Conservation (phyloP, 2,888 invertebrate genomes). For the Chloromyia formosa region DNA sequence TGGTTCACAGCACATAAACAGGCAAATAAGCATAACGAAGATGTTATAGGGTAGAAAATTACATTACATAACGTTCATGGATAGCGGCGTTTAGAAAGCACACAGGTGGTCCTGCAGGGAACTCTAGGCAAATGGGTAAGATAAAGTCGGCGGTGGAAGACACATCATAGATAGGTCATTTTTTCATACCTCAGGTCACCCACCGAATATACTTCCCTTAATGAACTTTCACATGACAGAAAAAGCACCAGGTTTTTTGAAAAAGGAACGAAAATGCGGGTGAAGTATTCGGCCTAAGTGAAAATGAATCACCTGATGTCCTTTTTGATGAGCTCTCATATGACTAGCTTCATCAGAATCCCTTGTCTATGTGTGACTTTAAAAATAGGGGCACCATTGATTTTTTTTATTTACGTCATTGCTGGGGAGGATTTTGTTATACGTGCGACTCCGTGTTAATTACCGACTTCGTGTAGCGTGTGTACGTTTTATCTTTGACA, state of each 20-base stretch:
- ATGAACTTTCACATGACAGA: constrained; percentile 25
- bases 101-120: background rate
- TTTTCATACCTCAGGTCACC: constrained; percentile 12
- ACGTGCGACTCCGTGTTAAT: too few relatives aligned
- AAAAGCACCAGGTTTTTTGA: background rate
- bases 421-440: too few relatives aligned
- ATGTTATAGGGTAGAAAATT: constrained; percentile 37
- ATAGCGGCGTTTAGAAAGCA: background rate
- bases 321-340: constrained; percentile 16
- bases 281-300: background rate
- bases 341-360: too few relatives aligned
- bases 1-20: constrained; percentile 41
- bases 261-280: background rate
- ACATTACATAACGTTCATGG: constrained; percentile 24
- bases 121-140: background rate
- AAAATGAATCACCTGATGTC: constrained; percentile 8
- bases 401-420: too few relatives aligned
- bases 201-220: background rate
- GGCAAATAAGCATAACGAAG: constrained; percentile 39
- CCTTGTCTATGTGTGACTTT: too few relatives aligned
- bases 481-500: too few relatives aligned
- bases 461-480: too few relatives aligned
- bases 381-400: too few relatives aligned
- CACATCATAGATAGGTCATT: constrained; percentile 4
- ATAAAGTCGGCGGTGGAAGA: background rate